Base-by-base conservation (phyloP, 2,113 vertebrate species). In the Channa maculata region DNA sequence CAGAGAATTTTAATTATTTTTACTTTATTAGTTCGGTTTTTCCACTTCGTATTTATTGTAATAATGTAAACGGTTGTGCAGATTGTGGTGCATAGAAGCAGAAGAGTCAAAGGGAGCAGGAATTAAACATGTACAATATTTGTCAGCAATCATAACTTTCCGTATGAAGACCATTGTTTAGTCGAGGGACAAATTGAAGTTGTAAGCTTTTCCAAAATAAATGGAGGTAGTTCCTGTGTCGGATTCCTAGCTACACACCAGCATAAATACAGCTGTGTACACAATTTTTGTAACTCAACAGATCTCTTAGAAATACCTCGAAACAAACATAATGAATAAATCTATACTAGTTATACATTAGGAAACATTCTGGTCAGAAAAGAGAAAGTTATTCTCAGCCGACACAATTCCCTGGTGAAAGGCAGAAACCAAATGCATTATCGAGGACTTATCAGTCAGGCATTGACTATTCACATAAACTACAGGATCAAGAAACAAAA, bases 401-500 rank as follows among this genome's bases (percentile, higher is more conserved):
- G 24, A 24, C 24, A 62, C 3, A 45, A 11, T 34, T 33, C 39
- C 6, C 55, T 36, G 8, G 12, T 13, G 1, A 6, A 41, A 44
- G 38, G 53, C n/a, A 58, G 49, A 74, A 49, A 4, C 37, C 9
- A 55, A 75, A 62, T 36, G 2, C 38, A 15, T 15, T 48, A 7
- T 34, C n/a, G 13, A 15, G 3, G 39, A 60, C 44, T 10, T 68
- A 55, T 7, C 5, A 8, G 6, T 38, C 11, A 13, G 38, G n/a
- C 36, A 33, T 50, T 10, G 39, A 52, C 24, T 5, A 5, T 34
- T 14, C 6, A 24, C 24, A 24, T 24, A 24, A 24, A 24, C 24
- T 1, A 24, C 24, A 52, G 53, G 46, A 62, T 39, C 4, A 85
- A 82, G 5, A 84, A 84, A 81, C 34, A 52, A 86, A 83, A 73